Conservation (phyloP, 2,113 vertebrate species). For the Monopterus albus region DNA sequence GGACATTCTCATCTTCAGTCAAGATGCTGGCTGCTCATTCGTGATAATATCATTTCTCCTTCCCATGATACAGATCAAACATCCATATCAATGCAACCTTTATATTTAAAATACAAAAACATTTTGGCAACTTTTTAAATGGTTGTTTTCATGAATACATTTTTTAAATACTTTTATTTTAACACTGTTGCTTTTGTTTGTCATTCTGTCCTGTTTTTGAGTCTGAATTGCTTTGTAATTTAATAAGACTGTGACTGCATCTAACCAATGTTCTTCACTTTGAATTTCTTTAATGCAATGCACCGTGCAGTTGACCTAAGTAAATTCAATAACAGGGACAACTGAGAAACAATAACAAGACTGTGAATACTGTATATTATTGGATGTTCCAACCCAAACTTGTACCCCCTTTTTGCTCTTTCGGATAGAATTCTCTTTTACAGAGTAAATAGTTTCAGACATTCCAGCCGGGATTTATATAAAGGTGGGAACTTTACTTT, state of each 20-base stretch:
- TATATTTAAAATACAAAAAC: no score
- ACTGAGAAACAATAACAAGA: constrained; percentile 18
- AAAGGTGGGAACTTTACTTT: constrained; percentile 27
- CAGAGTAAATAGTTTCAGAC: constrained; percentile 8
- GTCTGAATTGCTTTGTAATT: constrained; percentile 7
- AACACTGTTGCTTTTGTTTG: background rate
- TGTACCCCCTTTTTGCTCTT: background rate
- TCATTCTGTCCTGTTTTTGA: background rate
- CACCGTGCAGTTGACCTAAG: background rate
- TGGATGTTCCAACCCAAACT: constrained; percentile 2
- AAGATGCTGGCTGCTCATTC: background rate
- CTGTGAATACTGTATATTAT: constrained; percentile 1
- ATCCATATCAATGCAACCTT: background rate
- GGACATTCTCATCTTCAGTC: background rate
- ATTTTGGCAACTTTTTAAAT: no score
- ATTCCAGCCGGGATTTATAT: constrained; percentile 21
- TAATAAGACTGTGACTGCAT: constrained; percentile 11
- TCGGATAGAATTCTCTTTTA: background rate
- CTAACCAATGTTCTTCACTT: background rate
- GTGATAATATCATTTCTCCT: no score
- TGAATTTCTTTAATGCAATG: constrained; percentile 11
- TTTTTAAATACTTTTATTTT: background rate
- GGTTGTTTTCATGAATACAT: no score
- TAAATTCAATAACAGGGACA: constrained; percentile 29
- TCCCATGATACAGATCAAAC: no score